A percentile compares a stretch with the other conserved stretches of the same genome.
Evolutionary conservation across 2,797 vertebrate genomes (phyloP).

Genomic region (Ctenopoma kingsleyae): DNA sequence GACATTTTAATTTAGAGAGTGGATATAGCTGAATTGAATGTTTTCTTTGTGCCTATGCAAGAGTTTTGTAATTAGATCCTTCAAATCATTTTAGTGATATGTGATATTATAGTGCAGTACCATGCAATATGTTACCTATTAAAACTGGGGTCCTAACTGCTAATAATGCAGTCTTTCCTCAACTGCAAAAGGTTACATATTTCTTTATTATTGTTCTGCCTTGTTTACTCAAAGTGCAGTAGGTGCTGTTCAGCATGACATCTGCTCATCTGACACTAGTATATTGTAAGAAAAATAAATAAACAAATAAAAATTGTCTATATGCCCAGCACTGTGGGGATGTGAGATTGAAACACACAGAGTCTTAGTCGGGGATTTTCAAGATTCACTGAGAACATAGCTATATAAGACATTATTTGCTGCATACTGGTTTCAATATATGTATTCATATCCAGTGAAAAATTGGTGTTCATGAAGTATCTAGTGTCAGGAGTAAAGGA

Average conservation of each 20-base stretch:
- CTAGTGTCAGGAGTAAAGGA: conserved; percentile 8
- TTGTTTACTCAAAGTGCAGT: conserved; percentile 36
- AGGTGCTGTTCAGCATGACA: conserved; percentile 35
- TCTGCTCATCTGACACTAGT: conserved; percentile 36
- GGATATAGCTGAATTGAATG: neutral
- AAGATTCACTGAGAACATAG: conserved; percentile 32
- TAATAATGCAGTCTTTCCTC: neutral
- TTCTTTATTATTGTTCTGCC: conserved; percentile 15
- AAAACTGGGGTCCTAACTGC: conserved; percentile 6
- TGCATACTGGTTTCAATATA: conserved; percentile 49
- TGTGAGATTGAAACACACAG: conserved; percentile 47
- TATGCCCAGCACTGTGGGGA: conserved; percentile 21
- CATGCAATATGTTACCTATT: conserved; percentile 24
- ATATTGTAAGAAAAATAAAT: conserved; percentile 31
- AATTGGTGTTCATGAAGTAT: conserved; percentile 23
- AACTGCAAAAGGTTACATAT: neutral
- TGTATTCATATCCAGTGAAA: conserved; percentile 33
- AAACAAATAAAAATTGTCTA: conserved; percentile 20
- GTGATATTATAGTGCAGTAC: conserved; percentile 6
- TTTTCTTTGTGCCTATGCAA: conserved; percentile 1
- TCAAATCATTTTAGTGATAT: neutral
- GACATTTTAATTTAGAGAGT: neutral
- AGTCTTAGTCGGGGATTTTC: conserved; percentile 36
- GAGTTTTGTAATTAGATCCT: conserved; percentile 19
- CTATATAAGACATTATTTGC: conserved; percentile 48